A percentile compares a stretch with the other conserved stretches of the same genome.
Conservation (phyloP, 2,113 vertebrate species). For the Erythrolamprus reginae region DNA sequence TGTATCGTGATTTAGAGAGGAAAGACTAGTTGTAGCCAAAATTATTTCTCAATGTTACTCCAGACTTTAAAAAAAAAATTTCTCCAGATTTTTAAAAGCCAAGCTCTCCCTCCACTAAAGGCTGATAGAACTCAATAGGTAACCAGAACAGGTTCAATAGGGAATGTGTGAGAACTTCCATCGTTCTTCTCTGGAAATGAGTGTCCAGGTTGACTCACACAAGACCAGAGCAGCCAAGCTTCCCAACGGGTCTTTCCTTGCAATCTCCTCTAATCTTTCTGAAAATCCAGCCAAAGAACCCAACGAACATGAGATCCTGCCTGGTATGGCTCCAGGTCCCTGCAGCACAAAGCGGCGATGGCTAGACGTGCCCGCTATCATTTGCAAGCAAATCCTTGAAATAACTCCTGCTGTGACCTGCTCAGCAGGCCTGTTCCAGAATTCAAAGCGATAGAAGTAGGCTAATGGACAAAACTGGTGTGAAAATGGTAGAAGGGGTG, state of each 20-base stretch:
- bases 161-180: not conserved
- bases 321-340: not conserved
- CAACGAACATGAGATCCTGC: conserved; percentile 43
- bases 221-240: not conserved
- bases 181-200: not conserved
- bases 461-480: not conserved
- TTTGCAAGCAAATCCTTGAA: conserved; percentile 40
- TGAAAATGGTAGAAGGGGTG: not conserved
- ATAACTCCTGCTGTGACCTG: conserved; percentile 24
- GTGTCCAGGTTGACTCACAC: not conserved
- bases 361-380: not conserved
- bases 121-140: not conserved
- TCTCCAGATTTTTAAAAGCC: too few relatives aligned
- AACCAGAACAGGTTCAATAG: not conserved
- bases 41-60: not conserved
- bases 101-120: not conserved
- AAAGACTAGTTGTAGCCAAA: not conserved
- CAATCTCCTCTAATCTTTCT: conserved; percentile 6
- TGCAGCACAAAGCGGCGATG: not conserved
- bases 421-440: not conserved
- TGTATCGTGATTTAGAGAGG: not conserved
- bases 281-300: conserved; percentile 29
- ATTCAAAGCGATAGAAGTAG: not conserved
- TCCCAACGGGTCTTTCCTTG: not conserved
- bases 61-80: too few relatives aligned